Base-by-base conservation (phyloP, 2,888 invertebrate species). In the Rosalia funebris region DNA sequence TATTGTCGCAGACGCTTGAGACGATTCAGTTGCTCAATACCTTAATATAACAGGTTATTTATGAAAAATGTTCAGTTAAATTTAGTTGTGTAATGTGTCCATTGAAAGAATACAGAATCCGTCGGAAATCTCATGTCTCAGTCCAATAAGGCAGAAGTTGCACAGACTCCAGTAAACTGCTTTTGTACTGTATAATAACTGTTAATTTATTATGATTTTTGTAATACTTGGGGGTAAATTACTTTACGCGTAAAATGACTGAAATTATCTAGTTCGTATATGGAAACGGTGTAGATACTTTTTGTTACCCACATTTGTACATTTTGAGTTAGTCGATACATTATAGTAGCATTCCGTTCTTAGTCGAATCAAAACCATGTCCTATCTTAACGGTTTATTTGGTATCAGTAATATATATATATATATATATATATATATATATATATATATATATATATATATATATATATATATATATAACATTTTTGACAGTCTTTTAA, bases 331-430 rank as follows among this genome's bases (percentile, higher is more conserved):
- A 20, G 39, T 52, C 39, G 37, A 36, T 50, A 41, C 39, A 39
- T 58, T 60, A 25, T 63, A 66, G 65, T 65, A 68, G 67, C 70
- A 71, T 71, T 71, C 71, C 71, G 69, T 52, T 63, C 56, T 64
- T 58, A 47, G 44, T 44, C 15, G 14, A 55, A 19, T 44, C 16
- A 16, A 46, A 55, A 36, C 34, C n/a, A n/a, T 53, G 39, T 53
- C 37, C 5, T 25, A 36, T 42, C 20, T 36, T 48, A 50, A 48
- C 14, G n/a, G n/a, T n/a, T n/a, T n/a, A n/a, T n/a, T n/a, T n/a
- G n/a, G n/a, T n/a, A n/a, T n/a, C n/a, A n/a, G n/a, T n/a, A n/a
- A n/a, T n/a, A n/a, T n/a, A n/a, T n/a, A n/a, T n/a, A n/a, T n/a
- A n/a, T n/a, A n/a, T n/a, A n/a, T n/a, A n/a, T n/a, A n/a, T n/a